Evolutionary conservation across 2,113 vertebrate genomes (phyloP).

Genomic region (Oreochromis spilurus): DNA sequence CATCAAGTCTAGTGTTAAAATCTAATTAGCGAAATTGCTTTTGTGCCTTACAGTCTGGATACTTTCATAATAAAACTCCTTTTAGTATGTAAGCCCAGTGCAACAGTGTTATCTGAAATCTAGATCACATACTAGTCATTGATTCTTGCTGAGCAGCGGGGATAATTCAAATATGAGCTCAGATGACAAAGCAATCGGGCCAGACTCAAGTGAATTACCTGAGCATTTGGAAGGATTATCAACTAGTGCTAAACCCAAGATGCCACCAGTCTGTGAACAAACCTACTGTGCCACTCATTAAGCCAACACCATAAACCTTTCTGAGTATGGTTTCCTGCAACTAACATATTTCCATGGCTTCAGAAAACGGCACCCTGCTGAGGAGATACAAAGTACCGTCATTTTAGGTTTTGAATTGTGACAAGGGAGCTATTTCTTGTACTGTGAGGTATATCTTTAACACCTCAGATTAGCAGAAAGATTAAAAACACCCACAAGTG

Average conservation of each 20-base stretch:
- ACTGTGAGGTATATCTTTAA: neutral
- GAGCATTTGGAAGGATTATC: neutral
- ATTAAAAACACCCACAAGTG: neutral
- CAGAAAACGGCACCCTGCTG: slow-evolving; percentile 16
- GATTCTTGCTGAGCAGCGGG: neutral
- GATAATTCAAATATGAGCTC: slow-evolving; percentile 3
- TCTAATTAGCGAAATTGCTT: neutral
- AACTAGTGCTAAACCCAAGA: slow-evolving; percentile 7
- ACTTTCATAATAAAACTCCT: neutral
- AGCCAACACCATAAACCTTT: slow-evolving; percentile 25
- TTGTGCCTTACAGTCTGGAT: neutral
- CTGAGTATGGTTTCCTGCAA: slow-evolving; percentile 11
- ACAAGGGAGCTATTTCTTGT: neutral
- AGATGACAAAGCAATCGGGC: neutral
- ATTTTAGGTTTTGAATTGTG: slow-evolving; percentile 11
- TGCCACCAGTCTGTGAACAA: slow-evolving; percentile 6
- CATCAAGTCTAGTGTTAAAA: neutral
- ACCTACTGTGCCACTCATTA: slow-evolving; percentile 13
- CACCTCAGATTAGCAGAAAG: neutral
- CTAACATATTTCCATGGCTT: neutral
- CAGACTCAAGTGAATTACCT: neutral
- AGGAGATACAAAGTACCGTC: neutral
- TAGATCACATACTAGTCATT: neutral
- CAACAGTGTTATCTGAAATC: neutral
- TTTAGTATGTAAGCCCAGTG: neutral